Evolutionary conservation across 2,797 vertebrate genomes (phyloP).

Genomic region (Triplophysa bombifrons): DNA sequence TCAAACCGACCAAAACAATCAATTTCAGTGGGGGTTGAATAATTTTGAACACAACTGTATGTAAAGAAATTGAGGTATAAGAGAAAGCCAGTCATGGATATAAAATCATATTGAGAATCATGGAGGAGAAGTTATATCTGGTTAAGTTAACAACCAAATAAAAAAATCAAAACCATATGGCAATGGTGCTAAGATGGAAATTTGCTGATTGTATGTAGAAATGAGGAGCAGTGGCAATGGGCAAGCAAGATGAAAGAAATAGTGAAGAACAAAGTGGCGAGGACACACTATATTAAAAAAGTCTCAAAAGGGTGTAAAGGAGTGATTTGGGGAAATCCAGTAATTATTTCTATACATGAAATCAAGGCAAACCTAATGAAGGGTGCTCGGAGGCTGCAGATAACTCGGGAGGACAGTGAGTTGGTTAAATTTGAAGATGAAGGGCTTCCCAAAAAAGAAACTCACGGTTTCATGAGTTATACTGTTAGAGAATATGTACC

Average conservation of each 20-base stretch:
- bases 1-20: no score
- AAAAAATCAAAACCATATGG: background rate
- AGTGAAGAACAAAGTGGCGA: background rate
- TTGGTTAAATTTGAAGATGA: background rate
- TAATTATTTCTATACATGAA: background rate
- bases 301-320: background rate
- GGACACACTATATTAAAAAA: background rate
- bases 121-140: background rate
- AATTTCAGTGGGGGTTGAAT: fast-evolving
- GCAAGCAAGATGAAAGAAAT: background rate
- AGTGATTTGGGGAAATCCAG: background rate
- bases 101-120: background rate
- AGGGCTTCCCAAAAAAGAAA: background rate
- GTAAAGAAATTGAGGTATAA: background rate
- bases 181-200: background rate
- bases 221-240: background rate
- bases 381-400: background rate
- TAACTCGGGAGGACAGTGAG: background rate
- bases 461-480: background rate
- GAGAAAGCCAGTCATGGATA: background rate
- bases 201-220: background rate
- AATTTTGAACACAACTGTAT: background rate
- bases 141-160: background rate
- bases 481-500: background rate
- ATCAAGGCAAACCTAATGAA: background rate